These are phyloP conservation scores for Collichthys lucidus DNA, from an alignment of 2,113 vertebrate species.

Conservation along the genomic window DNA sequence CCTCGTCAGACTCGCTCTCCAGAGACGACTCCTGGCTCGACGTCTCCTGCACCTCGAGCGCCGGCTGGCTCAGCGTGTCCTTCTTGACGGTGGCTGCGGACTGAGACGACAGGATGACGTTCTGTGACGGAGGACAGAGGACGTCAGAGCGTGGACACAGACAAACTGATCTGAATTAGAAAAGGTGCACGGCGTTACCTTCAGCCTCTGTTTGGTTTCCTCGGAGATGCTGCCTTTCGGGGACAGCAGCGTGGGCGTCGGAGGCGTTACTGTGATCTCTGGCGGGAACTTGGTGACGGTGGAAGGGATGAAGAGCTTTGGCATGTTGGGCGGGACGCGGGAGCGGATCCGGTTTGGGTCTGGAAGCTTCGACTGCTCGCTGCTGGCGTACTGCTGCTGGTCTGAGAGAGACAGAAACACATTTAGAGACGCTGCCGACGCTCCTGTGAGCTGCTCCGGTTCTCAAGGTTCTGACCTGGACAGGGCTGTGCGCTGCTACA, in stretches of 20 bases:
- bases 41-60: conserved; percentile 96
- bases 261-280: conserved; percentile 98
- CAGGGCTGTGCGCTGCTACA: conserved; percentile 82
- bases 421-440: neutral
- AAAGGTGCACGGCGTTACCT: conserved; percentile 82
- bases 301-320: conserved; percentile 97
- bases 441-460: neutral
- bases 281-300: conserved; percentile 95
- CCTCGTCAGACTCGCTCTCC: conserved; percentile 97
- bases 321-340: conserved; percentile 92
- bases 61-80: conserved; percentile 95
- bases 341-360: conserved; percentile 90
- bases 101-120: conserved; percentile 96
- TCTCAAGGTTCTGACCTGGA: conserved; percentile 82
- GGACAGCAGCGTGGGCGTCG: conserved; percentile 97
- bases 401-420: conserved; percentile 43
- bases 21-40: conserved; percentile 98
- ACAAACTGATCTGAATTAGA: too few species aligned
- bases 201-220: conserved; percentile 98
- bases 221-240: conserved; percentile 99
- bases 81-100: conserved; percentile 98
- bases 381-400: conserved; percentile 83
- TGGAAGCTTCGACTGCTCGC: conserved; percentile 82
- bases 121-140: conserved; percentile 82
- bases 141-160: conserved; percentile 34